phyloP scores from a whole-genome alignment of 92 coral and sea anemone species.

The Epizoanthus rinbou region DNA sequence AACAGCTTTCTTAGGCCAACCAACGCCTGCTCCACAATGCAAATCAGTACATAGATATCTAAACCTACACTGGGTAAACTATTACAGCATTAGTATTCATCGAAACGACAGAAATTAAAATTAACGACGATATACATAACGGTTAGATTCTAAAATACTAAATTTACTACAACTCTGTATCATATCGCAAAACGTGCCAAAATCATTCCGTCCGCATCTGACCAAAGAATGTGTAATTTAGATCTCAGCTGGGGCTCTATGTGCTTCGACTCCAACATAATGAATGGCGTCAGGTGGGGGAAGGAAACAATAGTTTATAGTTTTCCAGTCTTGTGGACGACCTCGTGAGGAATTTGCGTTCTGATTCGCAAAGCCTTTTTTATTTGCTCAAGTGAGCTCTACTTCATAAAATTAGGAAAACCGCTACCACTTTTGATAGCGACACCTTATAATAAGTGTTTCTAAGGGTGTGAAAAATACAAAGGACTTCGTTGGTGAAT shows the following conservation, averaged over 20 bases:
- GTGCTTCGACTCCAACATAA: neutral
- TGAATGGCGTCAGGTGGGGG: slow-evolving; percentile 37
- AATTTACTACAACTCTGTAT: neutral
- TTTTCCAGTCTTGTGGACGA: neutral
- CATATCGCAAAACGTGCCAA: slow-evolving; percentile 22
- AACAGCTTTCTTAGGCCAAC: no score
- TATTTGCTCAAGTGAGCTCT: neutral
- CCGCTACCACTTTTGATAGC: neutral
- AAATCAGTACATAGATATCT: no score
- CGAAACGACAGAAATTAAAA: no score
- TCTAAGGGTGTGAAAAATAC: slow-evolving; percentile 35
- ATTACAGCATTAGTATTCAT: no score
- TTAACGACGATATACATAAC: neutral
- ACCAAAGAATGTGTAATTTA: slow-evolving; percentile 23
- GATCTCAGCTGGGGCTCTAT: slow-evolving; percentile 31
- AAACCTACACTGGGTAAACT: no score
- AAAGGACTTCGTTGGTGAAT: neutral
- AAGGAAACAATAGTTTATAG: slow-evolving; percentile 13
- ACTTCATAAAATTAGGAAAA: slow-evolving; percentile 14
- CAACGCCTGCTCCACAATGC: no score
- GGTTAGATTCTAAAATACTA: neutral
- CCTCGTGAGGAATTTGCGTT: slow-evolving; percentile 12
- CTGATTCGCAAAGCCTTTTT: neutral
- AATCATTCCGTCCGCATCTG: neutral
- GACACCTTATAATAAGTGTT: slow-evolving; percentile 4